A percentile compares a stretch with the other conserved stretches of the same genome.
phyloP scores from a whole-genome alignment of 2,888 invertebrate species.

The Cerastis rubricosa region DNA sequence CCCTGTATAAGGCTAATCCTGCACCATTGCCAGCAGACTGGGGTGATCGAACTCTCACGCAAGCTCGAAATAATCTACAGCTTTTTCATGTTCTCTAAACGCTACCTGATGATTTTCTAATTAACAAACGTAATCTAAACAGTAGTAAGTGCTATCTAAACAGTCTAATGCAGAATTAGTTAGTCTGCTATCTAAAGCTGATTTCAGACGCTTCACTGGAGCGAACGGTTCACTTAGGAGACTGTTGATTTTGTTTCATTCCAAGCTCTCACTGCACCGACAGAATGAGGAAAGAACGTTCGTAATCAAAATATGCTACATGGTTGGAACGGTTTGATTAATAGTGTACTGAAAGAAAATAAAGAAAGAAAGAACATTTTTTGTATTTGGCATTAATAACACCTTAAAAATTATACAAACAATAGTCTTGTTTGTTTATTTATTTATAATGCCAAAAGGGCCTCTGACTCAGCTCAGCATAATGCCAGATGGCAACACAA shows the following conservation, averaged over 20 bases:
- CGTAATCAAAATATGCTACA: neutral
- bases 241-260: neutral
- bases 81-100: neutral
- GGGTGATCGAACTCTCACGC: no score
- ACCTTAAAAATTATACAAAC: no score
- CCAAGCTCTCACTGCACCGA: neutral
- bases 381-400: no score
- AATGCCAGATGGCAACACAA: no score
- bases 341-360: no score
- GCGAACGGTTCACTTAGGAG: neutral
- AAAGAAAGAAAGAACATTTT: no score
- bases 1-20: neutral
- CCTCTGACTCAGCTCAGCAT: no score
- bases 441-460: no score
- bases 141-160: slow-evolving; percentile 1
- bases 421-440: no score
- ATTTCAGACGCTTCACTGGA: neutral
- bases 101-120: neutral
- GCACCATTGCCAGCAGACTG: no score
- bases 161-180: slow-evolving; percentile 10
- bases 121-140: slow-evolving; percentile 13
- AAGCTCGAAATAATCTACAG: neutral
- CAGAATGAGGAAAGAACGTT: neutral
- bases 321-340: neutral
- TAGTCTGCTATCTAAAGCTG: neutral